Percentiles rank a stretch among this genome's conserved stretches.
phyloP scores from a whole-genome alignment of 2,888 invertebrate species.

The Hymenopus coronatus region DNA sequence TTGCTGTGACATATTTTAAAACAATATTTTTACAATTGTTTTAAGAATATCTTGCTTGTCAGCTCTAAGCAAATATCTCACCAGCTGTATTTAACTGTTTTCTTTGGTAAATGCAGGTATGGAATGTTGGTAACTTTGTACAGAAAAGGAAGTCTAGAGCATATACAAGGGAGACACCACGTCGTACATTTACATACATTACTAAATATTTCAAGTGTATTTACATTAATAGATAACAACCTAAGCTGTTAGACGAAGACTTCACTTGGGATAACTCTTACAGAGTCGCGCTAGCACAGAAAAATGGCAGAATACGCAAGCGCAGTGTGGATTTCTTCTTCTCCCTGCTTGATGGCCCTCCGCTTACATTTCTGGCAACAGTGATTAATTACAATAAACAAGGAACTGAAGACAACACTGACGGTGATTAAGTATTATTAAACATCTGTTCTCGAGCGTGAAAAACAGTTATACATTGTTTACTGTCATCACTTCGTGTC shows the following conservation, averaged over 20 bases:
- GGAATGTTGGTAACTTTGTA: not conserved
- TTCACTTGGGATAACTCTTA: not conserved
- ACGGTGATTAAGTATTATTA: not conserved
- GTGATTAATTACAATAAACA: slow-evolving; percentile 14
- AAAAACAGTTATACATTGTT: not conserved
- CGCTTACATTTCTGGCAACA: not conserved
- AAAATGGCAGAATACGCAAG: slow-evolving; percentile 6
- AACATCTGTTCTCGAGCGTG: not conserved
- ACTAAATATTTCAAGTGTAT: not conserved
- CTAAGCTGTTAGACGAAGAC: slow-evolving; percentile 4
- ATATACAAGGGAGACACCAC: not conserved
- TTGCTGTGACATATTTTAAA: not conserved
- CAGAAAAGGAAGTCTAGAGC: not conserved
- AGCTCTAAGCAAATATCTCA: not conserved
- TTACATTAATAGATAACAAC: not conserved
- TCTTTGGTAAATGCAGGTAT: not conserved
- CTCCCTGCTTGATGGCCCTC: not conserved
- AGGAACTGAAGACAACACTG: slow-evolving; percentile 16
- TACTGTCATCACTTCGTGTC: not conserved
- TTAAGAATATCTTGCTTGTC: not conserved
- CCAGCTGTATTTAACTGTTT: not conserved
- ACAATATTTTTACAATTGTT: not conserved
- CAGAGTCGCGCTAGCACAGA: not conserved
- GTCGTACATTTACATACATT: not conserved
- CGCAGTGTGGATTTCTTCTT: not conserved